Conservation (phyloP, 2,797 vertebrate species). For the Molossus molossus region DNA sequence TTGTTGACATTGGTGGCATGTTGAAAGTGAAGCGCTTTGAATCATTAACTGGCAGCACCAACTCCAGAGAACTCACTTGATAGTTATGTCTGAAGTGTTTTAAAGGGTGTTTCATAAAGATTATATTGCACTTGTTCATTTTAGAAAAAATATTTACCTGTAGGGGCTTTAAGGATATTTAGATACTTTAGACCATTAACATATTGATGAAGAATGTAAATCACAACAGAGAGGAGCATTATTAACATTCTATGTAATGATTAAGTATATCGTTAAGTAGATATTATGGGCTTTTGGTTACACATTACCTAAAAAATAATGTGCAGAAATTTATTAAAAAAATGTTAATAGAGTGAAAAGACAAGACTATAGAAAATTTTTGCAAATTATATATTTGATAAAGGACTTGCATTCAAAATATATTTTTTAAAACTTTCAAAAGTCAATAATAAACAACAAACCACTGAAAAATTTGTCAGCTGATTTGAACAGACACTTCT, state of each 20-base stretch:
- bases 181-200: background rate
- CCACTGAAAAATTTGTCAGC: background rate
- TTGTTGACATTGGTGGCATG: background rate
- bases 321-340: background rate
- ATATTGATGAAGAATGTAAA: background rate
- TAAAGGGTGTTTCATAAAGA: background rate
- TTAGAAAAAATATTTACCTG: background rate
- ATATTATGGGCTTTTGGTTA: background rate
- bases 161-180: background rate
- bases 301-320: background rate
- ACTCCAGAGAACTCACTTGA: background rate
- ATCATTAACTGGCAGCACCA: background rate
- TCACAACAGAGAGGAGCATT: background rate
- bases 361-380: background rate
- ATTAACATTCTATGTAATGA: background rate
- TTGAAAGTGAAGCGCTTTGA: background rate
- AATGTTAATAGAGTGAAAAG: background rate
- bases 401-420: background rate
- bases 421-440: background rate
- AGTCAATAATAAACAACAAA: background rate
- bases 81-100: background rate
- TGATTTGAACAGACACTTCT: background rate
- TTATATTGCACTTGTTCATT: constrained; percentile 4
- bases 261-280: background rate
- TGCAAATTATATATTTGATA: background rate